A percentile compares a stretch with the other conserved stretches of the same genome.
Conservation (phyloP, 2,797 vertebrate species). For the Oreortyx pictus region DNA sequence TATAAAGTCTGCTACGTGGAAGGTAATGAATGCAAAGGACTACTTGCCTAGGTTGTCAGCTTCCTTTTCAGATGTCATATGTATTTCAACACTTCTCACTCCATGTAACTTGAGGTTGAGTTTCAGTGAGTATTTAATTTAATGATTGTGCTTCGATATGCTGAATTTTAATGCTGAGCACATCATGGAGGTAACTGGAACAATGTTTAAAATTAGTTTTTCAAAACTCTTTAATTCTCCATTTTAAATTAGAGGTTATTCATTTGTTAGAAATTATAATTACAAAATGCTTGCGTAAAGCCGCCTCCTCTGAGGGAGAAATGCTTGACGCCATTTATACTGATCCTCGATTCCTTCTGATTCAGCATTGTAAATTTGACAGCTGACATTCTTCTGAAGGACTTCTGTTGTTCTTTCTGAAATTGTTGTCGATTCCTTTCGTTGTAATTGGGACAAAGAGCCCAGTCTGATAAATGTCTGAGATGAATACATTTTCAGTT, state of each 20-base stretch:
- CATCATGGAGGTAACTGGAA: conserved; percentile 14
- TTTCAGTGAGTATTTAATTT: conserved; percentile 22
- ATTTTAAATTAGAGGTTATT: conserved; percentile 35
- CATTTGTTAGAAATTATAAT: neutral
- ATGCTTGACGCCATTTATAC: conserved; percentile 1
- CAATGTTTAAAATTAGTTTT: conserved; percentile 27
- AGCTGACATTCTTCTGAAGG: conserved; percentile 43
- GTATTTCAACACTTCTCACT: conserved; percentile 40
- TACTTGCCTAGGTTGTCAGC: neutral
- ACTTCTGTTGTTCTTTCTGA: conserved; percentile 42
- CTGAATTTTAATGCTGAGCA: conserved; percentile 37
- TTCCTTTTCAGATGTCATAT: conserved; percentile 44
- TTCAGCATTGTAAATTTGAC: neutral
- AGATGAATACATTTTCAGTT: conserved; percentile 60
- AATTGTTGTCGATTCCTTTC: conserved; percentile 51
- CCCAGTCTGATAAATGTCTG: conserved; percentile 45
- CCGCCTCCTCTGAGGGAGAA: neutral
- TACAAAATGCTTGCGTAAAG: conserved; percentile 26
- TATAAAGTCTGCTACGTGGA: conserved; percentile 98
- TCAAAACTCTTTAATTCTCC: neutral
- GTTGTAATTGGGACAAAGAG: conserved; percentile 44
- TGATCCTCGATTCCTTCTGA: conserved; percentile 40
- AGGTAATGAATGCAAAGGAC: conserved; percentile 80
- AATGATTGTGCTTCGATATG: neutral
- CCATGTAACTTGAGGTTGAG: neutral